Evolutionary conservation across 2,113 vertebrate species (phyloP), one percentile per base, ranked within the genome.

Genomic region (Noturus placidus): DNA sequence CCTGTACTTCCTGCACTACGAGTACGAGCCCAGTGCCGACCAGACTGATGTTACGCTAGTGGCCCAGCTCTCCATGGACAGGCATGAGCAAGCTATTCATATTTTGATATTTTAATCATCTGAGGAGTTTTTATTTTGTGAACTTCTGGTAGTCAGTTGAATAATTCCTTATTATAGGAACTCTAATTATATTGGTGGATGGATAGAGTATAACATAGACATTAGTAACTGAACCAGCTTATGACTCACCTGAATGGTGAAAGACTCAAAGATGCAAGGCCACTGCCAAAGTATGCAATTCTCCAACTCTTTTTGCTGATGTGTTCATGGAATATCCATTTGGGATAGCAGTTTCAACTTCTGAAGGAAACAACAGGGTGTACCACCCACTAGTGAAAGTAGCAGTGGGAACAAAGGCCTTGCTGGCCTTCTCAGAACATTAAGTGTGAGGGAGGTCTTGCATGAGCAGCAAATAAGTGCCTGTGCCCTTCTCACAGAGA

Each of bases 11-110:
- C 93, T 99, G 70, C 98, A 99, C 93, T 99, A 99, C 0, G 97
- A 99, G 89, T 97, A 97, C 0, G 95, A 98, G 83, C 94, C 96
- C 2, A 92, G 94, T 1, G 52, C 95, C 0, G 98, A 99, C 93
- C 93, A 93, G 90, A 97, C 96, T 0, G 98, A 99, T 0, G 97
- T 99, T 59, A 99, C 98, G 0, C 94, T 99, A 20, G 98, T 99
- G 10, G 98, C 98, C 7, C 98, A 99, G 87, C 98, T 99, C 25
- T 99, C 98, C 15, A 99, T 99, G 98, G 98, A 99, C 96, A 97
- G 98, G 98, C 99, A 92, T 4, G 15, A 70, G 22, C n/a, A 80
- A 20, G 1, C 19, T 50, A 67, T 38, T 67, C 1, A 67, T 33
- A 84, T 61, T 30, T 38, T 42, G 5, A 38, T 33, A 84, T 61